Conservation (phyloP, 2,888 invertebrate genomes). For the Sphecodes monilicornis region DNA sequence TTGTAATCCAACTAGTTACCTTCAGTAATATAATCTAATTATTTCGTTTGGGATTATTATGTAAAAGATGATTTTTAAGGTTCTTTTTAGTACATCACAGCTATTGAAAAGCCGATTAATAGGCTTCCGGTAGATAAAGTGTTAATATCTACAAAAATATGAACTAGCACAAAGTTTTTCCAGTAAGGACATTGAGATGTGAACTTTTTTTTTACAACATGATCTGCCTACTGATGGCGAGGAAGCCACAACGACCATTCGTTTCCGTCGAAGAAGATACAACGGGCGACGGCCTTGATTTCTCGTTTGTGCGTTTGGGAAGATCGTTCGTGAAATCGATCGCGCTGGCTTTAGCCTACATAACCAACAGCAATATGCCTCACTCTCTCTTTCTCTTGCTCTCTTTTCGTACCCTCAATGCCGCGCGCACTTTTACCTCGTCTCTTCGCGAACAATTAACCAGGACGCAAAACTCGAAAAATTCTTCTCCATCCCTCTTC, state of each 20-base stretch:
- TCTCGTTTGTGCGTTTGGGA: conserved; percentile 64
- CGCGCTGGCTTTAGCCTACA: conserved; percentile 62
- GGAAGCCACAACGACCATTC: neutral
- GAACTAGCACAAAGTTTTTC: too few relatives aligned
- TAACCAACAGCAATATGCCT: conserved; percentile 51
- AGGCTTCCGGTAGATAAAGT: too few relatives aligned
- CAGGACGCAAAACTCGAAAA: neutral
- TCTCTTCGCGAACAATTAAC: neutral
- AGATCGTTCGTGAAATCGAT: conserved; percentile 69
- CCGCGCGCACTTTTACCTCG: conserved; percentile 45
- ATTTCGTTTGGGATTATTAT: too few relatives aligned
- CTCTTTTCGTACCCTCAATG: conserved; percentile 39
- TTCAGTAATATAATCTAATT: too few relatives aligned
- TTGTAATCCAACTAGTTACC: too few relatives aligned
- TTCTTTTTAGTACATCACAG: too few relatives aligned
- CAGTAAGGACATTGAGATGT: too few relatives aligned
- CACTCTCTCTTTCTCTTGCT: conserved; percentile 16
- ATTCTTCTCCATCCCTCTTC: too few relatives aligned
- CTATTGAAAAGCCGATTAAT: too few relatives aligned
- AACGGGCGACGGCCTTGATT: conserved; percentile 66
- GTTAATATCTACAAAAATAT: too few relatives aligned
- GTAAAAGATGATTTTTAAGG: too few relatives aligned
- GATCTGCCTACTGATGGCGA: neutral
- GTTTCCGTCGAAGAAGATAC: conserved; percentile 60
- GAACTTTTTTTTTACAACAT: neutral